These are phyloP conservation scores for Penaeus japonicus DNA, from an alignment of 1,140 invertebrate species.

Conservation along the genomic window DNA sequence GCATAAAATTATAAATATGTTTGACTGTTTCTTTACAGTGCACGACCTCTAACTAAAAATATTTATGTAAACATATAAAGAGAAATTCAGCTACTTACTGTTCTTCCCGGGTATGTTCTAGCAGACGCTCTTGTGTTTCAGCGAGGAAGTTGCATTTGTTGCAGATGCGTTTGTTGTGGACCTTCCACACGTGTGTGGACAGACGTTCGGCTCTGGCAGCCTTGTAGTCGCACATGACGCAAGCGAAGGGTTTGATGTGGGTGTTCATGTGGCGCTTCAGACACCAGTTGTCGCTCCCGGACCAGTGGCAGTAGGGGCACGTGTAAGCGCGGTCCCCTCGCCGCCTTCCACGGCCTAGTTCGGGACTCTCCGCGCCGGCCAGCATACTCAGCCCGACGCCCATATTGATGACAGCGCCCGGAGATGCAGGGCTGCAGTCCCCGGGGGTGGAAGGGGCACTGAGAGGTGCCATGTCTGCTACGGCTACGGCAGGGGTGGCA, in stretches of 20 bases:
- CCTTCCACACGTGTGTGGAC: conserved; percentile 86
- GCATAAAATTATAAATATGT: no score
- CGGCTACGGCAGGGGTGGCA: conserved; percentile 60
- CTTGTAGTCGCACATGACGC: conserved; percentile 89
- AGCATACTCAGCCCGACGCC: conserved; percentile 32
- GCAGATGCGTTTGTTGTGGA: conserved; percentile 89
- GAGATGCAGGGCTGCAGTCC: conserved; percentile 39
- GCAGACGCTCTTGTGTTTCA: conserved; percentile 72
- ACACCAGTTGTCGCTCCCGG: conserved; percentile 92
- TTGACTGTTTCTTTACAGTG: no score
- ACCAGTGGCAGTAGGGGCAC: conserved; percentile 89
- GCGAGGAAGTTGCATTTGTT: conserved; percentile 85
- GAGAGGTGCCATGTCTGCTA: conserved; percentile 49
- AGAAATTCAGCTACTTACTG: conserved; percentile 49
- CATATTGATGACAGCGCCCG: conserved; percentile 28
- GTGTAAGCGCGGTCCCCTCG: conserved; percentile 71
- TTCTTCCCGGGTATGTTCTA: conserved; percentile 58
- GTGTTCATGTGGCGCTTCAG: conserved; percentile 90
- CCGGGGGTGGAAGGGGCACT: conserved; percentile 40
- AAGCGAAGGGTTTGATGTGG: conserved; percentile 88
- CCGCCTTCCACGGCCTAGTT: conserved; percentile 36
- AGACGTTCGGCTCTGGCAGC: conserved; percentile 85
- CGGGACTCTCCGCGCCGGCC: conserved; percentile 33
- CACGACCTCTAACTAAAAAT: no score
- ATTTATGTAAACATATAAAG: neutral